These are phyloP conservation scores for Drosophila kohkoa DNA, from an alignment of 1,140 invertebrate species.

Conservation along the genomic window DNA sequence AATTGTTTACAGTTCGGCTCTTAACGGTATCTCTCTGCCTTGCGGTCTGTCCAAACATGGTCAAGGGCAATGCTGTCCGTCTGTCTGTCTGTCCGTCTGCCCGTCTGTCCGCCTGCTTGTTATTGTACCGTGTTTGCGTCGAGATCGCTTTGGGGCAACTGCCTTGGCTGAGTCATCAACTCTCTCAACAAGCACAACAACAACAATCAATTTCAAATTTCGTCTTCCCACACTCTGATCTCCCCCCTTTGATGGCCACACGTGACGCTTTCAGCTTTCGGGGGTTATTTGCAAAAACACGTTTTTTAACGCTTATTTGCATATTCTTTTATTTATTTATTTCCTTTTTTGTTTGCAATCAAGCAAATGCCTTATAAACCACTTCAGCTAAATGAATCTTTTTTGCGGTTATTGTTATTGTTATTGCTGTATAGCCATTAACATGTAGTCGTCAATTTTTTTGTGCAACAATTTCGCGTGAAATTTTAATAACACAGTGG, in stretches of 20 bases:
- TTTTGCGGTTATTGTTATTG: constrained; percentile 34
- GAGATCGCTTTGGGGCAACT: constrained; percentile 32
- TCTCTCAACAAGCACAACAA: background rate
- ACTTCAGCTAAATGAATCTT: constrained; percentile 49
- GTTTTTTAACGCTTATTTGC: constrained; percentile 25
- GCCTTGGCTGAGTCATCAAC: constrained; percentile 38
- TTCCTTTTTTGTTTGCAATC: constrained; percentile 47
- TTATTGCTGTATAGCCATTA: constrained; percentile 42
- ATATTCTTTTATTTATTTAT: constrained; percentile 18
- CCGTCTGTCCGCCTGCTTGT: constrained; percentile 14
- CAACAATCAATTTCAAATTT: constrained; percentile 7
- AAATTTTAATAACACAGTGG: constrained; percentile 33
- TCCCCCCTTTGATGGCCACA: constrained; percentile 5
- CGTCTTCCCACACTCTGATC: background rate
- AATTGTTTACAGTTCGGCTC: constrained; percentile 24
- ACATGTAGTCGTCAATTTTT: constrained; percentile 53
- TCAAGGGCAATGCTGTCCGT: constrained; percentile 60
- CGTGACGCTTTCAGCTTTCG: constrained; percentile 29
- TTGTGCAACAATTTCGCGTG: constrained; percentile 54
- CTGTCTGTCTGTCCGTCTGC: too few species aligned
- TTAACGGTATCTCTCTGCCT: constrained; percentile 55
- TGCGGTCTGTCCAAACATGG: constrained; percentile 68
- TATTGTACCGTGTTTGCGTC: constrained; percentile 9
- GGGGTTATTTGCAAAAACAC: constrained; percentile 32
- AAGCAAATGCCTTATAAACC: constrained; percentile 59